phyloP scores from a whole-genome alignment of 2,797 vertebrate genomes.

The Harpagifer antarcticus region DNA sequence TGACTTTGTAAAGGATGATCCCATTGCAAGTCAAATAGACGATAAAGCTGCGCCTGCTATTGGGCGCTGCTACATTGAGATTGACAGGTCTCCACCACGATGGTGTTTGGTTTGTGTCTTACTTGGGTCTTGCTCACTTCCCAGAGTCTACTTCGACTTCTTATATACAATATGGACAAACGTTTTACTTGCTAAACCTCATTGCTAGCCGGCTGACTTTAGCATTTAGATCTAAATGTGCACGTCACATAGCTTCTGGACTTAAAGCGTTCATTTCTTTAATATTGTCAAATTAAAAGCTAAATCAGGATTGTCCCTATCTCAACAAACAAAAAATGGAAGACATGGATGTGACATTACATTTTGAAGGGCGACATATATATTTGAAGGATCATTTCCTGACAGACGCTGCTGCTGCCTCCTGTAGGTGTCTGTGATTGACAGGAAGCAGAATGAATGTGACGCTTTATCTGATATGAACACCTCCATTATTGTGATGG shows the following conservation, averaged over 20 bases:
- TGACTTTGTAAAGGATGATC: too few species aligned
- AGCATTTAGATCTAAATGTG: background rate
- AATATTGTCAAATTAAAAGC: background rate
- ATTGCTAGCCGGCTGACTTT: background rate
- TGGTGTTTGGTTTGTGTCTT: too few species aligned
- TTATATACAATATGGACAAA: too few species aligned
- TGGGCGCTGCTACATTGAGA: too few species aligned
- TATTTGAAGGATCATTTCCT: slow-evolving; percentile 40
- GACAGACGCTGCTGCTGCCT: slow-evolving; percentile 29
- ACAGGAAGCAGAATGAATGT: slow-evolving; percentile 45
- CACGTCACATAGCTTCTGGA: background rate
- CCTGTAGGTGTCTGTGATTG: slow-evolving; percentile 48
- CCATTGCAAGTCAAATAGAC: too few species aligned
- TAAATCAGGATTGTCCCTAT: background rate
- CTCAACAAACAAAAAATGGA: slow-evolving; percentile 20
- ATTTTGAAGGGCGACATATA: slow-evolving; percentile 27
- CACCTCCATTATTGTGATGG: slow-evolving; percentile 40
- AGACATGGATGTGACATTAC: slow-evolving; percentile 7
- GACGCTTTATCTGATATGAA: slow-evolving; percentile 46
- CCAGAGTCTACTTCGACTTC: too few species aligned
- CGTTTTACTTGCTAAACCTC: too few species aligned
- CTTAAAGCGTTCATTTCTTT: background rate
- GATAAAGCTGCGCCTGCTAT: too few species aligned
- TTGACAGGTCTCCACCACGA: too few species aligned
- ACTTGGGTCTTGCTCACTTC: too few species aligned